Conservation (phyloP, 2,888 invertebrate species). For the Meteorus colon region DNA sequence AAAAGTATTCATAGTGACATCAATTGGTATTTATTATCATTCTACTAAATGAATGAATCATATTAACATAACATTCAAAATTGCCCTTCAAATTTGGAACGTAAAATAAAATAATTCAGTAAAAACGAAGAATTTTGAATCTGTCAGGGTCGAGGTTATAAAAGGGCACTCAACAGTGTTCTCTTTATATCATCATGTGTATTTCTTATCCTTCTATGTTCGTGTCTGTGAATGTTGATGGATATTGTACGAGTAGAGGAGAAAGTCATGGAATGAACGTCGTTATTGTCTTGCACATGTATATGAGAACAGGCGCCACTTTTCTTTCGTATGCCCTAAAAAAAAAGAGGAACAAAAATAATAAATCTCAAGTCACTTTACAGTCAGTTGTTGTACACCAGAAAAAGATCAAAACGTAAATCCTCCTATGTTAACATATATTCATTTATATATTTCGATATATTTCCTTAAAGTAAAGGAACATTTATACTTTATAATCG, state of each 20-base stretch:
- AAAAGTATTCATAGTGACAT: too few species aligned
- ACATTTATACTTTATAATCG: background rate
- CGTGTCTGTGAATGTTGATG: background rate
- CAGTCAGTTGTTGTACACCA: background rate
- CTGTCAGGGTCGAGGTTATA: background rate
- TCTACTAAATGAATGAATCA: too few species aligned
- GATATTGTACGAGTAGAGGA: background rate
- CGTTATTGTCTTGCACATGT: background rate
- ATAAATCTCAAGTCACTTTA: background rate
- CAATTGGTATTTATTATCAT: too few species aligned
- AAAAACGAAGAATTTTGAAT: background rate
- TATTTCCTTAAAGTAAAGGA: background rate
- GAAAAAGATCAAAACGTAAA: background rate
- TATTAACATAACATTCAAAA: too few species aligned
- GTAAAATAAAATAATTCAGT: too few species aligned
- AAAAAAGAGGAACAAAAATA: background rate
- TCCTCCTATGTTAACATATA: background rate
- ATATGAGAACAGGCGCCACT: background rate
- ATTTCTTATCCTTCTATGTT: background rate
- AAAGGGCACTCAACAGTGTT: background rate
- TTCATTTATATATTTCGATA: background rate
- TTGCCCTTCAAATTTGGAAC: too few species aligned
- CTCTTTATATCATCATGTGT: slow-evolving; percentile 1
- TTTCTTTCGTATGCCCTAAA: background rate
- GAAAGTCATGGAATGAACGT: slow-evolving; percentile 6